Conservation (phyloP, 2,888 invertebrate genomes). For the Melieria picta region DNA sequence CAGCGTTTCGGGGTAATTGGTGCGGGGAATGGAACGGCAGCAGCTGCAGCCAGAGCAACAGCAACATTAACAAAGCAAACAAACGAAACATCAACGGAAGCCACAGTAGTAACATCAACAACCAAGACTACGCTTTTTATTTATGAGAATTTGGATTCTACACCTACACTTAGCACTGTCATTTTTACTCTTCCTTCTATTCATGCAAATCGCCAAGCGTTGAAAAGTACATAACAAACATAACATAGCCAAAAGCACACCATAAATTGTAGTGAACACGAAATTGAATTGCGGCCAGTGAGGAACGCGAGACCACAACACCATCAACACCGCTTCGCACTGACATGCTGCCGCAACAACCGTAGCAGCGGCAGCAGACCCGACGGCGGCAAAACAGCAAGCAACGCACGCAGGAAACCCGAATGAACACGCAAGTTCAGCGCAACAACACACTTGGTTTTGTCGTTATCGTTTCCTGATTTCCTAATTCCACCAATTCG, state of each 20-base stretch:
- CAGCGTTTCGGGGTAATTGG: constrained; percentile 29
- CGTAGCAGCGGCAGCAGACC: too few relatives aligned
- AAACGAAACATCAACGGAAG: constrained; percentile 21
- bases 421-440: not conserved
- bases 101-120: constrained; percentile 28
- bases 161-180: not conserved
- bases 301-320: too few relatives aligned
- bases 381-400: too few relatives aligned
- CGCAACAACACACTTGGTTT: constrained; percentile 3
- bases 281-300: too few relatives aligned
- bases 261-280: too few relatives aligned
- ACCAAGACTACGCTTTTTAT: constrained; percentile 17
- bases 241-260: too few relatives aligned
- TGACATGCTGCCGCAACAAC: too few relatives aligned
- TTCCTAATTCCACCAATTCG: constrained; percentile 24
- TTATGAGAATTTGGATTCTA: constrained; percentile 6
- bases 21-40: constrained; percentile 25
- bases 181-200: constrained; percentile 4
- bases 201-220: constrained; percentile 25
- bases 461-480: constrained; percentile 14
- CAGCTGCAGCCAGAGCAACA: constrained; percentile 31
- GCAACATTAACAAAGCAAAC: constrained; percentile 26
- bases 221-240: not conserved
- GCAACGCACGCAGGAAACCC: too few relatives aligned
- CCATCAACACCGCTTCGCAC: too few relatives aligned